Percentiles rank a stretch among this genome's conserved stretches.
Conservation (phyloP, 2,888 invertebrate genomes). For the Endotricha flammealis region DNA sequence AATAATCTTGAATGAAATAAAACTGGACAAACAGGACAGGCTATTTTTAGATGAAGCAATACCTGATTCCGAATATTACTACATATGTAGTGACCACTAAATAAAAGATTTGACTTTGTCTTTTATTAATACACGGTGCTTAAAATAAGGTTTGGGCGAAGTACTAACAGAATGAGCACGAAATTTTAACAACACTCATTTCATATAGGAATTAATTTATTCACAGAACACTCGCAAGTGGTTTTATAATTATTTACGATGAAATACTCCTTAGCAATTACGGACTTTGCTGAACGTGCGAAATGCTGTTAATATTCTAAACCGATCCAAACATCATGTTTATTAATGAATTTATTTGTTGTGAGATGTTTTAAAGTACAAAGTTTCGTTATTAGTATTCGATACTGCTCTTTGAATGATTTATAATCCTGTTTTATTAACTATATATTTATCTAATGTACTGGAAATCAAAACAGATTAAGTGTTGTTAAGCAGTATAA, state of each 20-base stretch:
- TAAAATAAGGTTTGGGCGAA: no score
- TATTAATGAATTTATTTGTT: slow-evolving; percentile 24
- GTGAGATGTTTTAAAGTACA: slow-evolving; percentile 9
- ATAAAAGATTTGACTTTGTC: no score
- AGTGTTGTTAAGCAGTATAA: no score
- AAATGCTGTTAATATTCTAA: slow-evolving; percentile 19
- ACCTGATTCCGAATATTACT: no score
- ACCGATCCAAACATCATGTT: slow-evolving; percentile 23
- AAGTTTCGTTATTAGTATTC: slow-evolving; percentile 13
- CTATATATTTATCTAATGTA: no score
- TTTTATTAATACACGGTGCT: no score
- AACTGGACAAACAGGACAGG: no score
- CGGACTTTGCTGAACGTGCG: slow-evolving; percentile 17
- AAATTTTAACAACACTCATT: not conserved
- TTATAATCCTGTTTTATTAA: not conserved
- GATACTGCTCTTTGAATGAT: slow-evolving; percentile 1
- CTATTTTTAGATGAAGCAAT: no score
- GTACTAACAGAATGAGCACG: no score
- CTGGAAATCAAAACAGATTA: no score
- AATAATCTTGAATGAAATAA: no score
- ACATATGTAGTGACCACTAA: no score
- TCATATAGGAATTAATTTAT: slow-evolving; percentile 1
- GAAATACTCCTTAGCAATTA: slow-evolving; percentile 14
- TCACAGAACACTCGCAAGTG: slow-evolving; percentile 1
- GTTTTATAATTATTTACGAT: slow-evolving; percentile 15